Evolutionary conservation across 2,888 invertebrate genomes (phyloP), one percentile per base, ranked within the genome.

Genomic region (Cylindroiulus punctatus): DNA sequence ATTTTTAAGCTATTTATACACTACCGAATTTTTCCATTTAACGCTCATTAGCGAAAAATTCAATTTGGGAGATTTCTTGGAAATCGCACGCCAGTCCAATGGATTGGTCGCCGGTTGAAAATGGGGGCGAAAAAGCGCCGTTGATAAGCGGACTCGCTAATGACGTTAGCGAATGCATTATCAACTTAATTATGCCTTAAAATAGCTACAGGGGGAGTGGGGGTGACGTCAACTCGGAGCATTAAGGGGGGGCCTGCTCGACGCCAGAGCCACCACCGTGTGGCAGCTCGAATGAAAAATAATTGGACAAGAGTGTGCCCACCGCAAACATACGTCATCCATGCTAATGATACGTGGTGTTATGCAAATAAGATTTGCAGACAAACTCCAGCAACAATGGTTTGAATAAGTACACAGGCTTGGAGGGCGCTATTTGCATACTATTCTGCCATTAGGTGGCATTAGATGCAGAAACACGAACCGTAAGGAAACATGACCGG

Each of bases 11-110:
- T 76, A 76, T 76, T 76, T 76, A 76, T 30, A 30, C 26, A 76
- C 76, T 76, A 32, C 76, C 76, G 30, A 76, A 76, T 76, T 76
- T 76, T 76, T 76, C 76, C 76, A 76, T 76, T 76, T 76, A 76
- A 76, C 26, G 76, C 26, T 76, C 76, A 76, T 76, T 76, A 76
- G 76, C 76, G 76, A 76, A 76, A 76, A 76, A 76, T 76, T 76
- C 76, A 76, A 76, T 76, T 76, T 76, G 76, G 26, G 26, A 26
- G 76, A 30, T 76, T 76, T 76, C 76, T 30, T 76, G 76, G 76
- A 76, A 76, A 30, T 26, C 76, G 12, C 44, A 44, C 44, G 4
- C 44, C 76, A 65, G 52, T 52, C 52, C 52, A 52, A 47, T 52
- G 52, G 5, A 1, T 52, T 65, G 76, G 76, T 76, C 76, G 22